Base-by-base conservation (phyloP, 2,888 invertebrate genomes). In the Platerodrilus igneus region DNA sequence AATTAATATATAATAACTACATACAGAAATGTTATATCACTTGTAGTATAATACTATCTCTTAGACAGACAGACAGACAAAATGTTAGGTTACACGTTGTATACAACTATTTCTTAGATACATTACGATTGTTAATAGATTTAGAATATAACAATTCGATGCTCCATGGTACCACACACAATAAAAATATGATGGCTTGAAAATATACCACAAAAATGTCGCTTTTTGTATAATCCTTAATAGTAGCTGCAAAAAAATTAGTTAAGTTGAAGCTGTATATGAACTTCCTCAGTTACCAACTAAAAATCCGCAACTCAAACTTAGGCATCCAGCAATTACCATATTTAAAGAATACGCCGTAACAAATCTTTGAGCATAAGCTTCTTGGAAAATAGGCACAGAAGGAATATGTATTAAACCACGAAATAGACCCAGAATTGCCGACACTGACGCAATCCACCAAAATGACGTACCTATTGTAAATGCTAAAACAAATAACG, bases 291-390 rank as follows among this genome's bases (percentile, higher is more conserved):
- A 45, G 71, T 70, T 62, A 74, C 86, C 84, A 53, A 81, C 77
- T 38, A 84, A 59, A 2, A 82, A 81, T 30, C 83, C 83, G 37
- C 81, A 75, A n/a, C 79, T 51, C 18, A 84, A 73, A 63, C 79
- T 79, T 3, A 81, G 71, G 14, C 77, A 68, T 1, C 85, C 86
- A 46, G 79, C 81, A 40, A 85, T 77, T 14, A 85, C 75, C 61
- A 84, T 83, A 54, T 78, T 84, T 22, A 86, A 65, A 0, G 85
- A 82, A 53, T 84, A 76, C 0, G 85, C 86, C 1, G 81, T 81
- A 4, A 84, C 78, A 55, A 84, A 85, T 52, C 80, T 73, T 31
- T 84, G 78, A 1, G 79, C 76, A 33, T 81, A 76, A 38, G 78
- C 74, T 45, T 81, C 84, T 18, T 83, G 76, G 30, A 86, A 77